phyloP scores from a whole-genome alignment of 2,797 vertebrate species.

The Lophotriccus pileatus region DNA sequence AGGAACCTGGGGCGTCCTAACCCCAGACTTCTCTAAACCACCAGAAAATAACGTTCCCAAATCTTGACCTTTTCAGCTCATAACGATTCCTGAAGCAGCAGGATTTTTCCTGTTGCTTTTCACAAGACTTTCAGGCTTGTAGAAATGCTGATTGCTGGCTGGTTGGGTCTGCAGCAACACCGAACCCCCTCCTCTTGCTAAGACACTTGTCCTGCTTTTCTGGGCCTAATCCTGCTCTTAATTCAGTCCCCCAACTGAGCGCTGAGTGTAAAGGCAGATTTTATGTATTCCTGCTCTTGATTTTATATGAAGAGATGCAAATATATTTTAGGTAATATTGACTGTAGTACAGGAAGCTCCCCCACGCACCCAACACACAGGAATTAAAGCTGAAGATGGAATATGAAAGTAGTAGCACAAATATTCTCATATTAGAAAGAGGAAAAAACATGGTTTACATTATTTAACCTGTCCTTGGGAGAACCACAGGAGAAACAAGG shows the following conservation, averaged over 20 bases:
- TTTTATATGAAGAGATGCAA: background rate
- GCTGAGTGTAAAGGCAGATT: background rate
- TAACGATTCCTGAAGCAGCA: slow-evolving; percentile 30
- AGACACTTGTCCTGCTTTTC: background rate
- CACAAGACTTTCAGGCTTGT: background rate
- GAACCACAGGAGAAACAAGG: background rate
- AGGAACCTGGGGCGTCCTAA: slow-evolving; percentile 37
- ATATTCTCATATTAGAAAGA: background rate
- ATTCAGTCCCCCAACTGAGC: background rate
- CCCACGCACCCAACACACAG: background rate
- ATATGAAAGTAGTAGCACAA: background rate
- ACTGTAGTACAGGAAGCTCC: background rate
- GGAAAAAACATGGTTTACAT: background rate
- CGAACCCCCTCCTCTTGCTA: background rate
- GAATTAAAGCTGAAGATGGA: background rate
- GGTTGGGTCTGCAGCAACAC: background rate
- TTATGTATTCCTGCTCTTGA: background rate
- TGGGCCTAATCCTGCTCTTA: background rate
- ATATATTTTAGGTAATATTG: background rate
- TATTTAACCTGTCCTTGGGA: background rate
- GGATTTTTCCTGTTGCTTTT: slow-evolving; percentile 29
- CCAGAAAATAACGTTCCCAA: slow-evolving; percentile 20
- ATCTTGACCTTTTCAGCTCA: slow-evolving; percentile 39
- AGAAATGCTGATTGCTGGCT: slow-evolving; percentile 24
- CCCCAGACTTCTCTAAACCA: slow-evolving; percentile 29